phyloP scores from a whole-genome alignment of 2,888 invertebrate species.

The Lordiphosa fenestrarum region DNA sequence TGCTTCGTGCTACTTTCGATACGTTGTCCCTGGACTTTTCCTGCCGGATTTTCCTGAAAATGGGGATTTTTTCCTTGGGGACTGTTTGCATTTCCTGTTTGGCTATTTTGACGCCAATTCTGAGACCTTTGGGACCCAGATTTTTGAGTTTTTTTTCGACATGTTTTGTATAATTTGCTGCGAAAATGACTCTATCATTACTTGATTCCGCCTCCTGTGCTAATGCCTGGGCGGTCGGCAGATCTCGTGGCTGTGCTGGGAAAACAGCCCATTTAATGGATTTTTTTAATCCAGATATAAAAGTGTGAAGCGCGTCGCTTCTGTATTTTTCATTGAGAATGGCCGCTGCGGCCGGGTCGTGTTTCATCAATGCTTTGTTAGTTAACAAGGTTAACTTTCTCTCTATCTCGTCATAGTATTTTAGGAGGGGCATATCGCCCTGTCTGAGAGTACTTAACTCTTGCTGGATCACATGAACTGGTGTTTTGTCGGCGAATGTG shows the following conservation, averaged over 20 bases:
- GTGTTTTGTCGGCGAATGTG: constrained; percentile 6
- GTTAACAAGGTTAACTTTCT: not conserved
- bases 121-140: too few relatives aligned
- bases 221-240: too few relatives aligned
- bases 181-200: too few relatives aligned
- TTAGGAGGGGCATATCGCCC: not conserved
- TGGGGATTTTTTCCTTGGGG: constrained; percentile 3
- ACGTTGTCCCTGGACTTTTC: not conserved
- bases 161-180: too few relatives aligned
- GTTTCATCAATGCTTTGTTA: constrained; percentile 2
- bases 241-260: too few relatives aligned
- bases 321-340: constrained; percentile 3
- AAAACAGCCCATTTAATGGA: constrained; percentile 7
- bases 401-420: constrained; percentile 8
- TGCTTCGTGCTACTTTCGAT: not conserved
- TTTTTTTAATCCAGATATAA: constrained; percentile 5
- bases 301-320: constrained; percentile 3
- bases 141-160: too few relatives aligned
- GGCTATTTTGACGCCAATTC: not conserved
- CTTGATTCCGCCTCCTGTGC: too few relatives aligned
- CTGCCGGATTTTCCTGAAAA: constrained; percentile 1
- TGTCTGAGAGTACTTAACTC: constrained; percentile 5
- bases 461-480: constrained; percentile 14
- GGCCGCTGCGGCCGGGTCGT: constrained; percentile 3
- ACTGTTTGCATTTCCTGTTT: not conserved